phyloP scores from a whole-genome alignment of 2,888 invertebrate genomes.

The Eilema griseolum region DNA sequence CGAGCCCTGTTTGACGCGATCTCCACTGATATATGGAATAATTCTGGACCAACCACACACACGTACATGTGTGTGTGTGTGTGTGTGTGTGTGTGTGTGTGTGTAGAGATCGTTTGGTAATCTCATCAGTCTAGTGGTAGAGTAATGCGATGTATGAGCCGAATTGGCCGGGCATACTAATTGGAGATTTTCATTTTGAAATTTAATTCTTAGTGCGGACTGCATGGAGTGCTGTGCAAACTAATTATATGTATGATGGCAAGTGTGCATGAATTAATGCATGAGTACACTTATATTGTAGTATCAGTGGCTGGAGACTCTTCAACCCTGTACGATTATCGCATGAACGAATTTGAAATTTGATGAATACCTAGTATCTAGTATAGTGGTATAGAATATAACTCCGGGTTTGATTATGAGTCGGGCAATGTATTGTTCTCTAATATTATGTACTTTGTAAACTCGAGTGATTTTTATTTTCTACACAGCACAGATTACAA shows the following conservation, averaged over 20 bases:
- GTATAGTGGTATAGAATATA: too few relatives aligned
- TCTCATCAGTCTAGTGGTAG: constrained; percentile 9
- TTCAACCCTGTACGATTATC: too few relatives aligned
- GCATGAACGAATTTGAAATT: too few relatives aligned
- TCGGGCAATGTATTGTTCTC: too few relatives aligned
- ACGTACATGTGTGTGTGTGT: not conserved
- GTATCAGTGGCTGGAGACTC: too few relatives aligned
- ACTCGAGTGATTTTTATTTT: too few relatives aligned
- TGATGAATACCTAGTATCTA: too few relatives aligned
- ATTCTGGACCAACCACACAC: constrained; percentile 24
- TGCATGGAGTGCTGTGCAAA: not conserved
- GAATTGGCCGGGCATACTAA: constrained; percentile 13
- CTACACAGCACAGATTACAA: too few relatives aligned
- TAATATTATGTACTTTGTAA: too few relatives aligned
- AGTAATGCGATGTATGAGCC: constrained; percentile 4
- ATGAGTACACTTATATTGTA: not conserved
- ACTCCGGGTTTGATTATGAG: too few relatives aligned
- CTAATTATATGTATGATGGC: not conserved
- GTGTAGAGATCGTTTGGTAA: constrained; percentile 2
- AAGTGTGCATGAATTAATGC: not conserved
- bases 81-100: not conserved
- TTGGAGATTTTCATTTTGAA: constrained; percentile 14
- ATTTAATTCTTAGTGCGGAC: constrained; percentile 1
- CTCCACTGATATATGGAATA: constrained; percentile 33
- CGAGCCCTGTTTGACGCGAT: constrained; percentile 41